Evolutionary conservation across 2,797 vertebrate species (phyloP), one percentile per base, ranked within the genome.

Genomic region (Hypotaenidia okinawae): DNA sequence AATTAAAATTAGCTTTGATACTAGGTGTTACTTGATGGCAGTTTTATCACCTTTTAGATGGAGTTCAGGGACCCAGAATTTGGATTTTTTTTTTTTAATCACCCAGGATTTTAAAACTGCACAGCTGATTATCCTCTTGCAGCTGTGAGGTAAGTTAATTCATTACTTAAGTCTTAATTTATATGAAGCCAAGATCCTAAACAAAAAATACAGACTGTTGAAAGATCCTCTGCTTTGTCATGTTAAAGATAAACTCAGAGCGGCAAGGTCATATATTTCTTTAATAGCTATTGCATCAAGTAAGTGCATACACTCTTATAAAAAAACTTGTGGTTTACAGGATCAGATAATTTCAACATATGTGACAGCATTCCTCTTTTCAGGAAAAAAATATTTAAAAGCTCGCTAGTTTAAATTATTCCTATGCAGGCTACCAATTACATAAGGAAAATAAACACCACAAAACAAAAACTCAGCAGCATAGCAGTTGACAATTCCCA

Each of bases 281-380:
- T 90, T 81, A 94, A 90, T 41, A 86, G 9, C 6, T 67, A 68
- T 4, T 84, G 55, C 33, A 78, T n/a, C 70, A 69, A 70, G 73
- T 59, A 51, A 16, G 4, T 16, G 16, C 52, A 90, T 25, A 92
- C 8, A 76, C 8, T 10, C 51, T n/a, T 80, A 66, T 5, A 68
- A 74, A 51, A 72, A 67, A 30, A 2, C 1, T 19, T 28, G 47
- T 6, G 41, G 27, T 79, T 90, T 52, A 57, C 52, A 89, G 55
- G 24, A 66, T 58, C n/a, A 35, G 54, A 30, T 28, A 24, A 55
- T 52, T 82, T 73, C 5, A 66, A 66, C 6, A 13, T 15, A 37
- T 19, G 24, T 21, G 13, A 62, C 4, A 92, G n/a, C 41, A 63
- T 49, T 52, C 15, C 23, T 61, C 27, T 69, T 95, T 59, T 37